phyloP scores from a whole-genome alignment of 2,888 invertebrate species.

The Tolmerus cingulatus region DNA sequence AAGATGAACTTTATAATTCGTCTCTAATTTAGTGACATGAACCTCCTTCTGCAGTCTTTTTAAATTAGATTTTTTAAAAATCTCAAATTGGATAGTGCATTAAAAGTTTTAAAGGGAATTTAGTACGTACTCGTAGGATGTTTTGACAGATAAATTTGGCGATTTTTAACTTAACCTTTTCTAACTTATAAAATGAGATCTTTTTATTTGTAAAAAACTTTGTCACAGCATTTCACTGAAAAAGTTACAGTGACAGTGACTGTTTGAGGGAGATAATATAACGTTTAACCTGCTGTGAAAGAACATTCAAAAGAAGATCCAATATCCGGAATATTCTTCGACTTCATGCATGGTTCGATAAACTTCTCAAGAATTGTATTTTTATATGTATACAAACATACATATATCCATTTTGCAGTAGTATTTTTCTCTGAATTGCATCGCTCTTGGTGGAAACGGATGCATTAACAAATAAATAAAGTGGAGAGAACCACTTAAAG shows the following conservation, averaged over 20 bases:
- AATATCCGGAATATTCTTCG: background rate
- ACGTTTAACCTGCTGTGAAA: background rate
- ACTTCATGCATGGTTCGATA: background rate
- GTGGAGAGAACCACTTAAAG: background rate
- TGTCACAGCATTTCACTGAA: background rate
- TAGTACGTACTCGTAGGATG: background rate
- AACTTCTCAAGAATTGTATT: background rate
- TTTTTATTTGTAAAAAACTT: background rate
- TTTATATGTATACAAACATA: too few species aligned
- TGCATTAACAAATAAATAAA: background rate
- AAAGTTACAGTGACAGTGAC: background rate
- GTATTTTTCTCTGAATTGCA: background rate
- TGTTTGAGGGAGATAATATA: background rate
- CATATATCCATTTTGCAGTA: background rate
- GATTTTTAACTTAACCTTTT: background rate
- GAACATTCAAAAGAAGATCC: background rate
- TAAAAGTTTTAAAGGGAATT: background rate
- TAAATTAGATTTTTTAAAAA: background rate
- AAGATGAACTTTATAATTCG: background rate
- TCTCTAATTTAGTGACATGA: background rate
- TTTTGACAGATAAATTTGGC: background rate
- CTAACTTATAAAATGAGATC: background rate
- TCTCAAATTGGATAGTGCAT: background rate
- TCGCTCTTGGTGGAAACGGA: background rate
- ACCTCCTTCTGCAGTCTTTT: background rate